A percentile compares a stretch with the other conserved stretches of the same genome.
Evolutionary conservation across 2,113 vertebrate species (phyloP).

Genomic region (Clupea harengus): DNA sequence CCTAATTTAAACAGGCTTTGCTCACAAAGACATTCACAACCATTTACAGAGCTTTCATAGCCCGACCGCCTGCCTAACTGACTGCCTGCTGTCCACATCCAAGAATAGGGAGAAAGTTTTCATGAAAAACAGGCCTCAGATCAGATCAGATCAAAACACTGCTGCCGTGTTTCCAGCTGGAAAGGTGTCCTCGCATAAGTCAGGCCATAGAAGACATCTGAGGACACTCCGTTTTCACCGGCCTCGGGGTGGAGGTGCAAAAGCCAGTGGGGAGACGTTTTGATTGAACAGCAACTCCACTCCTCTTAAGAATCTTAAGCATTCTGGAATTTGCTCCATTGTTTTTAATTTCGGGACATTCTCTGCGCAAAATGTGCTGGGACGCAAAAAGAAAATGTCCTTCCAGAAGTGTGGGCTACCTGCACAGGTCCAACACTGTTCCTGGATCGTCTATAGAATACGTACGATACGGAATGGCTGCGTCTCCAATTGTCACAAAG

Average conservation of each 20-base stretch:
- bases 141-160: not conserved
- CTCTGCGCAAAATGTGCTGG: not conserved
- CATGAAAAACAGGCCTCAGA: not conserved
- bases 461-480: not conserved
- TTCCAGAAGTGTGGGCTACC: not conserved
- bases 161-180: not conserved
- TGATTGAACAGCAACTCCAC: not conserved
- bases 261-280: not conserved
- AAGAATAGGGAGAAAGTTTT: not conserved
- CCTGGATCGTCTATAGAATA: no score
- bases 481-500: not conserved
- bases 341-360: not conserved
- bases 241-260: not conserved
- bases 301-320: not conserved
- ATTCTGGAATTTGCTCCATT: not conserved
- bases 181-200: not conserved
- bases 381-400: not conserved
- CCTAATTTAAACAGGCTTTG: not conserved
- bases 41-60: not conserved
- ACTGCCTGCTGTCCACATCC: not conserved
- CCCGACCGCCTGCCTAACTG: not conserved
- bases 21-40: not conserved
- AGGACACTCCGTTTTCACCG: not conserved
- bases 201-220: not conserved
- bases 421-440: not conserved